phyloP scores from a whole-genome alignment of 2,797 vertebrate genomes.

The Odontamblyopus rebecca region DNA sequence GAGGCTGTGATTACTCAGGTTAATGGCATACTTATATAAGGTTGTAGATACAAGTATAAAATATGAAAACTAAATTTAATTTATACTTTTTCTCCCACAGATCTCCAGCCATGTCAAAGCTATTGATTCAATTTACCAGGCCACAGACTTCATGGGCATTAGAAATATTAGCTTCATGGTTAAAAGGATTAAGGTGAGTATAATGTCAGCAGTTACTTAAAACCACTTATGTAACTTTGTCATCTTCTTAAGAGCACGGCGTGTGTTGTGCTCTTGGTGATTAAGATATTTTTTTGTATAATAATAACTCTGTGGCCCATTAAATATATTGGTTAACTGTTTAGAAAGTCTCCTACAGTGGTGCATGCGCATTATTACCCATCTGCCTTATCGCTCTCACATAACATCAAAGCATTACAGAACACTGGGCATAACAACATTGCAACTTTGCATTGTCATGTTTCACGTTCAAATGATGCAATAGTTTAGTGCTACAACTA shows the following conservation, averaged over 20 bases:
- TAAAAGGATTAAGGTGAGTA: slow-evolving; percentile 93
- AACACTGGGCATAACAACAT: neutral
- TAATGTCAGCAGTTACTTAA: slow-evolving; percentile 2
- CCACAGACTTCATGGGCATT: slow-evolving; percentile 93
- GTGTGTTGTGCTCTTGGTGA: neutral
- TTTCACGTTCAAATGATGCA: too few species aligned
- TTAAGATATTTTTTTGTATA: neutral
- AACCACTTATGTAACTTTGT: slow-evolving; percentile 11
- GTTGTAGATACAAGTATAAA: neutral
- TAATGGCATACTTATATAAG: neutral
- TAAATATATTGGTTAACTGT: too few species aligned
- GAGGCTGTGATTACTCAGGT: slow-evolving; percentile 98
- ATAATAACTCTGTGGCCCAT: neutral
- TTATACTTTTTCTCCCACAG: slow-evolving; percentile 64
- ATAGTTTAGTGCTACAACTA: too few species aligned
- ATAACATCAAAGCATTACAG: neutral
- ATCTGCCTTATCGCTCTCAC: neutral
- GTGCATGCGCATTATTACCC: neutral
- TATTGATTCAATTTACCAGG: slow-evolving; percentile 93
- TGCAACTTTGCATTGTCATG: neutral
- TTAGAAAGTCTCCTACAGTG: neutral
- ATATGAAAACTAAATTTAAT: neutral
- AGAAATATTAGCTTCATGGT: slow-evolving; percentile 99
- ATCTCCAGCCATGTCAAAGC: slow-evolving; percentile 98
- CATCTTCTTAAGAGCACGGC: slow-evolving; percentile 10